Percentiles rank a stretch among this genome's conserved stretches.
These are phyloP conservation scores for Cephalopterus ornatus DNA, from an alignment of 2,113 vertebrate species.

Conservation along the genomic window DNA sequence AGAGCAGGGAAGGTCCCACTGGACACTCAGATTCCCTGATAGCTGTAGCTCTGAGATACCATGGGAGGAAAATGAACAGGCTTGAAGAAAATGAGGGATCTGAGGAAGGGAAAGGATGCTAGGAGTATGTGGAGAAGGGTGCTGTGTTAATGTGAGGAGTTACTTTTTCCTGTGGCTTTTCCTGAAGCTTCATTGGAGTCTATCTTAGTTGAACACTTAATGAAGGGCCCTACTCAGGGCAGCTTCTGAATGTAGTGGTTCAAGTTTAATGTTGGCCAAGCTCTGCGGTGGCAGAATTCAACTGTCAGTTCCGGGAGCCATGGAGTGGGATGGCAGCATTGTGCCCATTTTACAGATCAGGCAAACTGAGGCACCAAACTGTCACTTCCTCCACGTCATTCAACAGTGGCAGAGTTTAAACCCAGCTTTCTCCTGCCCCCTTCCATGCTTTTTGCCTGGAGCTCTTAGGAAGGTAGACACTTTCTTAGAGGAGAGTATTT, in stretches of 20 bases:
- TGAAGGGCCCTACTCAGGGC: not conserved
- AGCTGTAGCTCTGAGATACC: not conserved
- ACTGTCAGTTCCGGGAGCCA: not conserved
- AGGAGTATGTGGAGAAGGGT: not conserved
- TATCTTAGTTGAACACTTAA: not conserved
- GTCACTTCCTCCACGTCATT: fast-evolving
- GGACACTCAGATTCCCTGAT: fast-evolving
- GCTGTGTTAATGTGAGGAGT: not conserved
- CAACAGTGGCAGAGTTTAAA: not conserved
- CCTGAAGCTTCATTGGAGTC: not conserved
- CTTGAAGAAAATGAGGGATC: not conserved
- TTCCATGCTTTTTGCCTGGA: fast-evolving
- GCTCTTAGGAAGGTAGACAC: not conserved
- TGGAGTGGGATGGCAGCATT: fast-evolving
- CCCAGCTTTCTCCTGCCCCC: not conserved
- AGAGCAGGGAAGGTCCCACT: not conserved
- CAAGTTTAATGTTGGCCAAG: not conserved
- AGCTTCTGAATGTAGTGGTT: not conserved
- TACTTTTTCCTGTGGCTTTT: not conserved
- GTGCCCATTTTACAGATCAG: not conserved
- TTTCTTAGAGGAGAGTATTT: not conserved
- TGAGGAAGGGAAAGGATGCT: not conserved
- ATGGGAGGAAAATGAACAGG: not conserved
- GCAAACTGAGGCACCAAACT: not conserved
- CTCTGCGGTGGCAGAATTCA: not conserved